Conservation (phyloP, 92 coral and sea anemone genomes). For the Nematostella vectensis region DNA sequence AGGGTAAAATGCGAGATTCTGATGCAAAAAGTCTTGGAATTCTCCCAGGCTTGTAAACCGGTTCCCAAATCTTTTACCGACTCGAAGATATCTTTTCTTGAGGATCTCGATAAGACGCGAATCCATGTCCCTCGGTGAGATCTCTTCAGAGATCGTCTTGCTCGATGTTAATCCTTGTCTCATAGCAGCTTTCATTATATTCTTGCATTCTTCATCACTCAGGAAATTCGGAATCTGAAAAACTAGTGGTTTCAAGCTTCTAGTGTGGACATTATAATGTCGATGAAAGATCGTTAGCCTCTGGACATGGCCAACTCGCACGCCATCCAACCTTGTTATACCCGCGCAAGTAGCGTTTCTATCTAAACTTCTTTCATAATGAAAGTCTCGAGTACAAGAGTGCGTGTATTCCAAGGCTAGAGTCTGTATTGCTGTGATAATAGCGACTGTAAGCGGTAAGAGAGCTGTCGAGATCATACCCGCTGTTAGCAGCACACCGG, state of each 20-base stretch:
- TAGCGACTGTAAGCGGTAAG: too few species aligned
- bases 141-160: constrained; percentile 7
- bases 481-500: too few species aligned
- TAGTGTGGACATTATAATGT: constrained; percentile 20
- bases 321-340: constrained; percentile 13
- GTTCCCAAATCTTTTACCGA: constrained; percentile 7
- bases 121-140: neutral
- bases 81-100: neutral
- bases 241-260: constrained; percentile 21
- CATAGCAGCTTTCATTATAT: constrained; percentile 15
- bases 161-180: constrained; percentile 13
- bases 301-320: constrained; percentile 31
- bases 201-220: constrained; percentile 19
- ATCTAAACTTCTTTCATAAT: too few species aligned
- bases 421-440: too few species aligned
- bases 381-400: too few species aligned
- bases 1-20: constrained; percentile 13
- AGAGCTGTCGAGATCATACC: too few species aligned
- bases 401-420: too few species aligned
- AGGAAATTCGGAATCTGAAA: constrained; percentile 35
- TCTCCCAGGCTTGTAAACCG: constrained; percentile 9
- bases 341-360: neutral
- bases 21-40: constrained; percentile 16
- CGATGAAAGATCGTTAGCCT: constrained; percentile 4
- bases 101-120: neutral